Conservation (phyloP, 2,797 vertebrate genomes). For the Dipus sagitta region DNA sequence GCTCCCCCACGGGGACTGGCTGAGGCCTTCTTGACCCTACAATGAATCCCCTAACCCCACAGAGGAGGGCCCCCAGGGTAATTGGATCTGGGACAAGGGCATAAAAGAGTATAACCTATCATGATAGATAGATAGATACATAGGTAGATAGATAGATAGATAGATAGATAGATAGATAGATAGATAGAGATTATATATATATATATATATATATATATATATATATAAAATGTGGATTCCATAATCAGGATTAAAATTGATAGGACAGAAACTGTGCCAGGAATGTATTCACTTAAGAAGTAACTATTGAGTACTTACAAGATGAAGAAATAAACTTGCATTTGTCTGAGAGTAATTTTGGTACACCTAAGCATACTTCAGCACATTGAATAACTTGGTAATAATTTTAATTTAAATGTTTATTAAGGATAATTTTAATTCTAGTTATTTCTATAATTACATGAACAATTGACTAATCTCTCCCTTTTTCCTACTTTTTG, state of each 20-base stretch:
- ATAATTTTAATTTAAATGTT: slow-evolving; percentile 49
- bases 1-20: too few relatives aligned
- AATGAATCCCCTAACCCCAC: too few relatives aligned
- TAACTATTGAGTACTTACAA: background rate
- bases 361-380: background rate
- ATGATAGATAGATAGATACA: too few relatives aligned
- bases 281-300: background rate
- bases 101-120: too few relatives aligned
- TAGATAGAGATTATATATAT: too few relatives aligned
- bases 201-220: too few relatives aligned
- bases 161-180: too few relatives aligned
- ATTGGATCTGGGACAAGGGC: too few relatives aligned
- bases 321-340: slow-evolving; percentile 9
- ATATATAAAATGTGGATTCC: background rate
- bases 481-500: background rate
- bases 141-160: too few relatives aligned
- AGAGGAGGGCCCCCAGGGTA: too few relatives aligned
- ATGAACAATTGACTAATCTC: slow-evolving; percentile 15
- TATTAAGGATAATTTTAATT: slow-evolving; percentile 51
- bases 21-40: too few relatives aligned
- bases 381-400: slow-evolving; percentile 33
- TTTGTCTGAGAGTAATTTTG: slow-evolving; percentile 47
- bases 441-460: slow-evolving; percentile 61
- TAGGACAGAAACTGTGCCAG: background rate
- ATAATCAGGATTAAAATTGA: slow-evolving; percentile 14